Evolutionary conservation across 2,797 vertebrate genomes (phyloP), one percentile per base, ranked within the genome.

Genomic region (Novumbra hubbsi): DNA sequence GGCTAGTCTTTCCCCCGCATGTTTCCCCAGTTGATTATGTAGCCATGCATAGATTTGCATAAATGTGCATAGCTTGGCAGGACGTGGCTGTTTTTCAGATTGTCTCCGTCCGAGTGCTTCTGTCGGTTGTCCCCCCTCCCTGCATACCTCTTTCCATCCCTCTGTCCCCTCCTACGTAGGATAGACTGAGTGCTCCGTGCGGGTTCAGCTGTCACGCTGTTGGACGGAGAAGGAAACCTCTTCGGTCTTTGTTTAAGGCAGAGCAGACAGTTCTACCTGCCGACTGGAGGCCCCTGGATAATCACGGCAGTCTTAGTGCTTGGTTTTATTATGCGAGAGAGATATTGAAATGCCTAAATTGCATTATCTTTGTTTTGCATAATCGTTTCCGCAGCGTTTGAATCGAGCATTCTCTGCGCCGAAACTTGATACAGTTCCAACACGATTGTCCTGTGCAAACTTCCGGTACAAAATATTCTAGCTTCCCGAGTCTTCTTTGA

Each of bases 91-190:
- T 45, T 49, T 21, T 49, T n/a, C 48, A 41, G 52, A 48, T 24
- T 32, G 38, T 41, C 21, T 50, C 16, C n/a, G 48, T 60, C 3
- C 34, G 17, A 48, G 30, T 45, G 14, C 34, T 68, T 19, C 50
- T 34, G 66, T 60, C n/a, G 64, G 17, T 27, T 72, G 38, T 72
- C 15, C 72, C 38, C 57, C 17, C 57, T 41, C 2, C 4, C 60
- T 73, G 79, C 79, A 70, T 79, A 74, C 82, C 72, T 80, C 77
- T 73, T 77, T 77, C 76, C 72, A 78, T 83, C 64, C 50, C 67
- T 78, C 21, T 76, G 65, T 73, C 52, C 73, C 28, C 70, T 57
- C 34, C n/a, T 27, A 49, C 63, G 73, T 48, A 73, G 19, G 73
- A 27, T 28, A 16, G 74, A 45, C 21, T 24, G 60, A 11, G 17